Percentiles rank a stretch among this genome's conserved stretches.
Evolutionary conservation across 2,797 vertebrate species (phyloP).

Genomic region (Halcyon chelicuti): DNA sequence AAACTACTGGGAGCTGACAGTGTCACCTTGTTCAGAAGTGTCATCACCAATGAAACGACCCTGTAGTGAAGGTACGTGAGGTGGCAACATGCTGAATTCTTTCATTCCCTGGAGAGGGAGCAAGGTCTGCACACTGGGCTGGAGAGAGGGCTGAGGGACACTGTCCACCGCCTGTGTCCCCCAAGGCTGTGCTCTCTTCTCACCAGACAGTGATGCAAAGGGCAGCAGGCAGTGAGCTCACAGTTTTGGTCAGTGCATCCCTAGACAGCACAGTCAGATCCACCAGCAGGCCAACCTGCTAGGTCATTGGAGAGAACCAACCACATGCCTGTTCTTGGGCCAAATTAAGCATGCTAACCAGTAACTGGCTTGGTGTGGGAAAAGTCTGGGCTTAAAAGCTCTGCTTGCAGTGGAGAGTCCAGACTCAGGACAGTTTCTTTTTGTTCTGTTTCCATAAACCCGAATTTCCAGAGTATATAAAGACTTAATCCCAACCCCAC

Average conservation of each 20-base stretch:
- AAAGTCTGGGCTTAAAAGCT: neutral
- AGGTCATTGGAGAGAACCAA: neutral
- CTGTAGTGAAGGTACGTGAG: neutral
- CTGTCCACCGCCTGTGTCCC: accelerated
- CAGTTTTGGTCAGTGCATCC: neutral
- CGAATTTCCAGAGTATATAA: neutral
- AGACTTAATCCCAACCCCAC: neutral
- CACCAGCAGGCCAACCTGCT: neutral
- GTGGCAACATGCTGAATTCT: neutral
- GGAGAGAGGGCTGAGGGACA: neutral
- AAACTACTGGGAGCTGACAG: neutral
- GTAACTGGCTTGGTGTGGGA: neutral
- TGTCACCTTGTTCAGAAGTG: neutral
- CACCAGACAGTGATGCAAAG: neutral
- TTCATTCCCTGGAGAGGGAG: neutral
- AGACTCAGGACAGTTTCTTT: neutral
- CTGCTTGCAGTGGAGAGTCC: neutral
- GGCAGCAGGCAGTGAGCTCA: neutral
- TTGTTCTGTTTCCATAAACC: neutral
- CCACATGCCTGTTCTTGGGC: neutral
- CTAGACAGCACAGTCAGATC: neutral
- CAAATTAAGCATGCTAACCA: neutral
- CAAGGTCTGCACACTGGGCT: neutral
- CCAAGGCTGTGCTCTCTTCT: neutral
- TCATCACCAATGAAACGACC: neutral